Base-by-base conservation (phyloP, 2,797 vertebrate genomes). In the Acanthiza pusilla region DNA sequence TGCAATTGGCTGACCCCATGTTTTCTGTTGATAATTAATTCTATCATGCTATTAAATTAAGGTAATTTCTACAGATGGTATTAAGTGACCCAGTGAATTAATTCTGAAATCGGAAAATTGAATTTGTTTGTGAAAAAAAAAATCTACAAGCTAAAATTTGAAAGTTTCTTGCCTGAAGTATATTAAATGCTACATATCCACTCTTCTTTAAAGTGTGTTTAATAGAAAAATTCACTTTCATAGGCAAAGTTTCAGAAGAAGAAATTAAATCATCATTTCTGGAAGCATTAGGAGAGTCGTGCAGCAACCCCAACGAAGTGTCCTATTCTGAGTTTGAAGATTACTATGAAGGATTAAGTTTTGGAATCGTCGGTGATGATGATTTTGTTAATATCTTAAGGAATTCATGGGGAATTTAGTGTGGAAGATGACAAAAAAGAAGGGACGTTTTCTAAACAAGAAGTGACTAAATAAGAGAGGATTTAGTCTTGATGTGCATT, bases 261-360 rank as follows among this genome's bases (percentile, higher is more conserved):
- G 97, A 98, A 96, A 97, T 98, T 58, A 97, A 95, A 68, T 97
- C 54, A 0, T 97, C 95, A 29, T 98, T 98, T 96, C 82, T 98
- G 38, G 98, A 98, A 95, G 97, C 97, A 38, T 79, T 98, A 76
- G 71, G 88, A 94, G 94, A 97, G 54, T 91, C 93, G 68, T 98
- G 98, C 91, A 97, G 81, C 88, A 97, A 97, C 60, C 81, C 95
- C 40, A 95, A 21, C 58, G 97, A 98, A 96, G 97, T 98, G n/a
- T 97, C 96, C 8, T 98, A 98, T 60, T 93, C 97, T 60, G 98
- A 98, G 96, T 98, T 98, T 67, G 98, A 98, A 96, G 98, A 97
- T 96, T 98, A 98, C 93, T 98, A 98, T 81, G 98, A 98, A 97
- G 98, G 97, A 60, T 94, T 98, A 91, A 98, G 98, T 93, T 73